These are phyloP conservation scores for Hypena proboscidalis DNA, from an alignment of 2,888 invertebrate species.

Conservation along the genomic window DNA sequence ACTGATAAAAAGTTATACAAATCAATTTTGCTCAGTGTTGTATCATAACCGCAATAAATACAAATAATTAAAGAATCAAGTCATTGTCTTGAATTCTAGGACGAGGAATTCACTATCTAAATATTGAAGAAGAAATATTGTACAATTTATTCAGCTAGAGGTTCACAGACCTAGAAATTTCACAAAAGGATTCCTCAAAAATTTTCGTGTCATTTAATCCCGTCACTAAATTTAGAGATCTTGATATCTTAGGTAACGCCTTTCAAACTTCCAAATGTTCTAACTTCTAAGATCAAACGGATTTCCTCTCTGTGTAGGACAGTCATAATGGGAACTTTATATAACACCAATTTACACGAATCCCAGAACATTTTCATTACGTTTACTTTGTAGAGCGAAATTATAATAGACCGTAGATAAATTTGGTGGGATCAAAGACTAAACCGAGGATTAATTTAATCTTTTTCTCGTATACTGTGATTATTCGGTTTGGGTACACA, in stretches of 20 bases:
- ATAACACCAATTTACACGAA: conserved; percentile 22
- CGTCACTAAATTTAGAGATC: conserved; percentile 7
- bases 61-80: no score
- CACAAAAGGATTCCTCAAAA: conserved; percentile 2
- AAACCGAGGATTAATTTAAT: conserved; percentile 37
- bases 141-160: conserved; percentile 1
- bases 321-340: conserved; percentile 26
- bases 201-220: conserved; percentile 18
- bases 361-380: conserved; percentile 29
- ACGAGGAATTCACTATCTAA: no score
- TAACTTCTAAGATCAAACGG: conserved; percentile 25
- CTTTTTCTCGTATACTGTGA: conserved; percentile 33
- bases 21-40: no score
- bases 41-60: no score
- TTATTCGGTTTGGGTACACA: conserved; percentile 7
- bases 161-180: conserved; percentile 4
- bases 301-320: conserved; percentile 21
- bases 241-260: conserved; percentile 10
- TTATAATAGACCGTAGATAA: conserved; percentile 43
- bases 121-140: conserved; percentile 1
- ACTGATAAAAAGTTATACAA: no score
- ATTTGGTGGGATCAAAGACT: conserved; percentile 47
- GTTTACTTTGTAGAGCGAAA: conserved; percentile 37
- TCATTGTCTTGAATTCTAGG: no score
- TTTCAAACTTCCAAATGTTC: conserved; percentile 13